Evolutionary conservation across 2,797 vertebrate genomes (phyloP).

Genomic region (Ispidina lecontei): DNA sequence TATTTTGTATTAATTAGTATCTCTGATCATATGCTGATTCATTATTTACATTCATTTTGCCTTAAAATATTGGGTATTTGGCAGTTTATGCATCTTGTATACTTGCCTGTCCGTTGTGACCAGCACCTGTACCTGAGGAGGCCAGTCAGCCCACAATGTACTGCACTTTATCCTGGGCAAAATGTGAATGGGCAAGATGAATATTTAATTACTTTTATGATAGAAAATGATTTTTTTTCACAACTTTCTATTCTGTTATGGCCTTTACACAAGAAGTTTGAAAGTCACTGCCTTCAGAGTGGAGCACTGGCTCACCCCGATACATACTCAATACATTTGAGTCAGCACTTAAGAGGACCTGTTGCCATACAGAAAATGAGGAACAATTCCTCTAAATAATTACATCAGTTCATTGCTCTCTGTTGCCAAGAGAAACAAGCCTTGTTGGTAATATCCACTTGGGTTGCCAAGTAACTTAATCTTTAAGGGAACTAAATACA

Average conservation of each 20-base stretch:
- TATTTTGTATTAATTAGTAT: neutral
- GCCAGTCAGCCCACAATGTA: neutral
- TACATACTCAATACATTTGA: neutral
- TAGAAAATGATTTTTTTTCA: neutral
- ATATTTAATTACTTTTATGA: neutral
- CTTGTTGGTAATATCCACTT: conserved; percentile 6
- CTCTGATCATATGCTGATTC: neutral
- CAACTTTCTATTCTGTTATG: neutral
- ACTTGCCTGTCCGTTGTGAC: neutral
- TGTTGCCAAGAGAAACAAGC: conserved; percentile 61
- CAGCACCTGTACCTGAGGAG: neutral
- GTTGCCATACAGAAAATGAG: conserved; percentile 11
- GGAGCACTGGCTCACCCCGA: neutral
- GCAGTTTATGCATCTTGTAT: neutral
- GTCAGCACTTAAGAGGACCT: neutral
- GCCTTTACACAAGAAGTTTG: neutral
- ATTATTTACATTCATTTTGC: neutral
- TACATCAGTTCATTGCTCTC: conserved; percentile 19
- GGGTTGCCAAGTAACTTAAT: conserved; percentile 32
- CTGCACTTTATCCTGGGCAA: neutral
- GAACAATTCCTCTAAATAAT: conserved; percentile 48
- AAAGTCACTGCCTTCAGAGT: neutral
- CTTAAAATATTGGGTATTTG: neutral
- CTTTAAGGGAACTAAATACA: neutral
- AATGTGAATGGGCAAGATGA: neutral